Evolutionary conservation across 2,888 invertebrate genomes (phyloP).

Genomic region (Argyra leucocephala): DNA sequence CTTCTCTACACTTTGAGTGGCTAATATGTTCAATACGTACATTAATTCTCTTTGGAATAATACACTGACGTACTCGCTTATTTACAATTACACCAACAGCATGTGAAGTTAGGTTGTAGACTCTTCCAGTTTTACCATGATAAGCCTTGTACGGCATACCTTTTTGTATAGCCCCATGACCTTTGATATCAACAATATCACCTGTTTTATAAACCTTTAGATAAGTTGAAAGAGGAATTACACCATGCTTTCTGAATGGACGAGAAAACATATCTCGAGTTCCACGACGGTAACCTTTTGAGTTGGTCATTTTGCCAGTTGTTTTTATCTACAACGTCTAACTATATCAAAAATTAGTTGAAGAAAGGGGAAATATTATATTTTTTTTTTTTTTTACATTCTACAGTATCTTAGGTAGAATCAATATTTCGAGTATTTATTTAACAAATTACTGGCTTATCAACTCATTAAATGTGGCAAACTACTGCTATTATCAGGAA

Average conservation of each 20-base stretch:
- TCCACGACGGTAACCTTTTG: conserved; percentile 97
- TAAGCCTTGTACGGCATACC: conserved; percentile 99
- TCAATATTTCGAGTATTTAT: no score
- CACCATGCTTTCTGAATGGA: conserved; percentile 89
- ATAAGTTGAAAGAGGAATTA: conserved; percentile 91
- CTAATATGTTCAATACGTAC: conserved; percentile 94
- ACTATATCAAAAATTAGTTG: no score
- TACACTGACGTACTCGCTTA: conserved; percentile 89
- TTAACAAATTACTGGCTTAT: no score
- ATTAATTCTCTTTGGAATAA: conserved; percentile 93
- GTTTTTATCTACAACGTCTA: background rate
- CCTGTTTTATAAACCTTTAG: conserved; percentile 98
- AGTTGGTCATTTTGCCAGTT: conserved; percentile 78
- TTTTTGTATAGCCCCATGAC: conserved; percentile 97
- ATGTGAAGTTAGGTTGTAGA: conserved; percentile 95
- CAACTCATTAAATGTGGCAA: no score
- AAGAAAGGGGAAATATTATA: no score
- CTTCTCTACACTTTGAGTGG: conserved; percentile 94
- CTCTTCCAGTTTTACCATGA: conserved; percentile 96
- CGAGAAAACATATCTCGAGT: conserved; percentile 97
- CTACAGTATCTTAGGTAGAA: no score
- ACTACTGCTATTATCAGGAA: no score
- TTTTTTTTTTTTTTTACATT: no score
- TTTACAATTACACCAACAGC: conserved; percentile 98
- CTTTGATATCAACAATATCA: conserved; percentile 98